Percentiles rank a stretch among this genome's conserved stretches.
Conservation (phyloP, 2,888 invertebrate genomes). For the Athalia circularis region DNA sequence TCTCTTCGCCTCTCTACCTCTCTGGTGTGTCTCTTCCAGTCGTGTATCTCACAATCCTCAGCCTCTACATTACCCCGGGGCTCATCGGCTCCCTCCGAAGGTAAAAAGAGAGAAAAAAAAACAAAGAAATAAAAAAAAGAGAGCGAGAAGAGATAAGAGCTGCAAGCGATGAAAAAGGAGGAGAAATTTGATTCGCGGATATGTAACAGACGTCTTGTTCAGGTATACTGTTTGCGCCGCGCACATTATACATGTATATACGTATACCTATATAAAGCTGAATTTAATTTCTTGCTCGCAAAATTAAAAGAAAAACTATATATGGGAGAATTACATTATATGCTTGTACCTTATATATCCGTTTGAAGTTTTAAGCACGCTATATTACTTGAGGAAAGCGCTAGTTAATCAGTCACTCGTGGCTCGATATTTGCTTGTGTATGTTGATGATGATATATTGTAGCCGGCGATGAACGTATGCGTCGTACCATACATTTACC, state of each 20-base stretch:
- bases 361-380: not conserved
- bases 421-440: not conserved
- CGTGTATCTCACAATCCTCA: slow-evolving; percentile 57
- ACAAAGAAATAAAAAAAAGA: slow-evolving; percentile 44
- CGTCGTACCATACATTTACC: not conserved
- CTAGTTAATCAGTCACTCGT: slow-evolving; percentile 38
- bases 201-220: not conserved
- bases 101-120: not conserved
- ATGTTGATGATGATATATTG: not conserved
- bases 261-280: not conserved
- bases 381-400: not conserved
- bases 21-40: slow-evolving; percentile 60
- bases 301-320: slow-evolving; percentile 25
- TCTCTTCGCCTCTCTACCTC: slow-evolving; percentile 31
- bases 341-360: not conserved
- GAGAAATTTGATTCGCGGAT: not conserved
- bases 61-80: slow-evolving; percentile 41
- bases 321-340: not conserved
- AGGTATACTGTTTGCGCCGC: not conserved
- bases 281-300: slow-evolving; percentile 9
- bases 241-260: not conserved
- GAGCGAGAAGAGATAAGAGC: slow-evolving; percentile 28
- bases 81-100: slow-evolving; percentile 25
- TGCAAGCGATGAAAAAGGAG: not conserved
- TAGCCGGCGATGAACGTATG: not conserved